Percentiles rank a stretch among this genome's conserved stretches.
Conservation (phyloP, 1,140 invertebrate genomes). For the Eupristina koningsbergeri region DNA sequence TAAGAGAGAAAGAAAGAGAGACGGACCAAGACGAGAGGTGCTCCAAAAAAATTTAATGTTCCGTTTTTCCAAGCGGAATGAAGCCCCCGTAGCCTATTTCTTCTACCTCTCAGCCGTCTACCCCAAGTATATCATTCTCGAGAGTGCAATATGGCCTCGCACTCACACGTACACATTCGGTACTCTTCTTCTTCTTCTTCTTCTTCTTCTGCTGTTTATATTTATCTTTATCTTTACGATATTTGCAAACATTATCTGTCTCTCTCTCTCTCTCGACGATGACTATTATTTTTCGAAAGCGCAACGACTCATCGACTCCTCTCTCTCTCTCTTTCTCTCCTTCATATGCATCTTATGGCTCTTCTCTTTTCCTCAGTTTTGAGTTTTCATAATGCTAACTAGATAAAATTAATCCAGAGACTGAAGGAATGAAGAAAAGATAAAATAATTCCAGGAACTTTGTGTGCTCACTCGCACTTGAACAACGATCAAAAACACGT, state of each 20-base stretch:
- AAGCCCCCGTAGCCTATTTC: conserved; percentile 35
- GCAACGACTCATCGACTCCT: conserved; percentile 1
- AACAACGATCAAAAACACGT: conserved; percentile 25
- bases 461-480: neutral
- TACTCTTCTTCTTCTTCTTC: too few species aligned
- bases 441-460: conserved; percentile 45
- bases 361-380: neutral
- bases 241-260: conserved; percentile 71
- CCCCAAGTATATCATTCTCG: conserved; percentile 48
- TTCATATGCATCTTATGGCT: neutral
- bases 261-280: conserved; percentile 52
- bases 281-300: conserved; percentile 59
- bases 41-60: conserved; percentile 56
- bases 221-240: conserved; percentile 74
- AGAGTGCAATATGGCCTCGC: conserved; percentile 29
- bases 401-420: conserved; percentile 38
- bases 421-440: conserved; percentile 15
- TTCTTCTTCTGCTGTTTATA: too few species aligned
- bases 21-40: conserved; percentile 2
- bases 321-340: conserved; percentile 7
- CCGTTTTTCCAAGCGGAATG: conserved; percentile 57
- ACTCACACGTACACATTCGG: conserved; percentile 37
- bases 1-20: conserved; percentile 40
- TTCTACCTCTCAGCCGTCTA: conserved; percentile 27
- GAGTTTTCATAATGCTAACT: conserved; percentile 1